Conservation (phyloP, 2,113 vertebrate species). For the Equus quagga region DNA sequence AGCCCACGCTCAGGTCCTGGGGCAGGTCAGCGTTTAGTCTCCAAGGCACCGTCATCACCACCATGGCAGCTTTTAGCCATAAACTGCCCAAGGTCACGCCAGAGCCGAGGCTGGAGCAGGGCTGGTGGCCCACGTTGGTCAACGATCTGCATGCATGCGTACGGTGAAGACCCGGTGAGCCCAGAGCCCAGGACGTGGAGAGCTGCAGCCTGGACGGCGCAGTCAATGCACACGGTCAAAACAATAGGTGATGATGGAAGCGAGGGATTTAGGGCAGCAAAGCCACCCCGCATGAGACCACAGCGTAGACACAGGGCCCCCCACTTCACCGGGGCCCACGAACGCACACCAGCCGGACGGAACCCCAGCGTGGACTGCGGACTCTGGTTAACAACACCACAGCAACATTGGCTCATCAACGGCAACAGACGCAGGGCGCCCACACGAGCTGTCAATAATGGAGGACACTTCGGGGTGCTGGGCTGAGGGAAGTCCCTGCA, state of each 20-base stretch:
- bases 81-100: not conserved
- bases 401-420: fast-evolving
- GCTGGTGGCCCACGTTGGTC: not conserved
- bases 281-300: fast-evolving
- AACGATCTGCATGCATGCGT: not conserved
- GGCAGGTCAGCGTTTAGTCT: not conserved
- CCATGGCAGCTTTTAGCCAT: not conserved
- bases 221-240: not conserved
- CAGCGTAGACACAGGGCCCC: not conserved
- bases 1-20: not conserved
- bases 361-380: fast-evolving
- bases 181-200: not conserved
- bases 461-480: fast-evolving
- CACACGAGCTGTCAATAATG: fast-evolving
- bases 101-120: too few relatives aligned
- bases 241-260: fast-evolving
- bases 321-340: not conserved
- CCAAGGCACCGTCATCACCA: not conserved
- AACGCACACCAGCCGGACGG: fast-evolving
- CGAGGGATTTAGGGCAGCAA: too few relatives aligned
- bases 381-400: fast-evolving
- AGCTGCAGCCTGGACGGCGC: not conserved
- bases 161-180: too few relatives aligned
- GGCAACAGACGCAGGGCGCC: too few relatives aligned
- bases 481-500: fast-evolving